These are phyloP conservation scores for Oreocharis arfaki DNA, from an alignment of 2,113 vertebrate genomes.

Conservation along the genomic window DNA sequence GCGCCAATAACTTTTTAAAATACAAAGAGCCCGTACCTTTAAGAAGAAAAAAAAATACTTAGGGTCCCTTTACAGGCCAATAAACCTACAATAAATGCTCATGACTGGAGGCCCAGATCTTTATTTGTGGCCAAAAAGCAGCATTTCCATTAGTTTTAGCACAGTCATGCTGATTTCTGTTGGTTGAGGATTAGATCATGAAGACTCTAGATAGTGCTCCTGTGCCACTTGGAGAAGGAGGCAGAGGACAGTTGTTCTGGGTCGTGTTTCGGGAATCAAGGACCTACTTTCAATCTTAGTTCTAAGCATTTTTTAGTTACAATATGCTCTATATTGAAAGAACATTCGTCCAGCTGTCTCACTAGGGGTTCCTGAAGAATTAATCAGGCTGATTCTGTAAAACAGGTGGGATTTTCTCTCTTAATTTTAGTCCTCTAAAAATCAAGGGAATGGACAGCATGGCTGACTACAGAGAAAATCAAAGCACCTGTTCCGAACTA, in stretches of 20 bases:
- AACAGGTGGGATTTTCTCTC: not conserved
- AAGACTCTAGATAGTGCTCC: not conserved
- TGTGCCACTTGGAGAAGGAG: not conserved
- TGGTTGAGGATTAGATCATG: not conserved
- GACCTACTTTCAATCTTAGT: not conserved
- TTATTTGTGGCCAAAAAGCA: not conserved
- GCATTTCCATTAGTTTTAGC: not conserved
- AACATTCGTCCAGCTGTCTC: accelerated
- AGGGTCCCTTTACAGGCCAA: not conserved
- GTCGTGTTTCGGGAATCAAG: not conserved
- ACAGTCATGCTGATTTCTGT: not conserved
- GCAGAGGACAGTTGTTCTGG: not conserved
- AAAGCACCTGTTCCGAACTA: not conserved
- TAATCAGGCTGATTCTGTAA: not conserved
- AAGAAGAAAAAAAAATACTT: not conserved
- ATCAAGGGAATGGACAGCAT: not conserved
- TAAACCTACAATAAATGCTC: not conserved
- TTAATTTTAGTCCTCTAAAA: not conserved
- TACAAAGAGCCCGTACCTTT: not conserved
- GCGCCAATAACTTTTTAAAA: not conserved
- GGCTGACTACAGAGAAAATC: not conserved
- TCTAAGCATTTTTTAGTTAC: not conserved
- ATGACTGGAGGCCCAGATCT: not conserved
- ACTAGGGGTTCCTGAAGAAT: not conserved
- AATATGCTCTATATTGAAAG: not conserved